phyloP scores from a whole-genome alignment of 2,797 vertebrate genomes.

The Enteromius viviparus region DNA sequence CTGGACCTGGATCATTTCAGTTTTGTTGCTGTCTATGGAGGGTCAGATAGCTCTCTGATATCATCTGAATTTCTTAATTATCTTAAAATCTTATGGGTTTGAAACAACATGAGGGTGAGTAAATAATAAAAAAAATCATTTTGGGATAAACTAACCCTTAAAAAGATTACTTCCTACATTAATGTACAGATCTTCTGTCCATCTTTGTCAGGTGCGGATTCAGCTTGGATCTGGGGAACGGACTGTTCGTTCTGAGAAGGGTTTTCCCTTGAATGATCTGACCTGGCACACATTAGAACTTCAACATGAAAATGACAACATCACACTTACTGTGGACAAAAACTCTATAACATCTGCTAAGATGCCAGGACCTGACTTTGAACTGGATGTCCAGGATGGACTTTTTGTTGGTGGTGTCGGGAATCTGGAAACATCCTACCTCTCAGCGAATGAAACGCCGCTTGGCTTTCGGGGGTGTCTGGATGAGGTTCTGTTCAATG shows the following conservation, averaged over 20 bases:
- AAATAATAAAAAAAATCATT: too few species aligned
- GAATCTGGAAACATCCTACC: slow-evolving; percentile 74
- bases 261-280: slow-evolving; percentile 79
- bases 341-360: slow-evolving; percentile 67
- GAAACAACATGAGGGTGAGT: too few species aligned
- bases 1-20: too few species aligned
- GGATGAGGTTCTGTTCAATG: slow-evolving; percentile 84
- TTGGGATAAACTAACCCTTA: too few species aligned
- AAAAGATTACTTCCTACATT: neutral
- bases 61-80: too few species aligned
- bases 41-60: too few species aligned
- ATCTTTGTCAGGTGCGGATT: slow-evolving; percentile 78
- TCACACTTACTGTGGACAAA: slow-evolving; percentile 81
- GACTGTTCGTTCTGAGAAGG: slow-evolving; percentile 76
- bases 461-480: slow-evolving; percentile 84
- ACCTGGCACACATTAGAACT: slow-evolving; percentile 86
- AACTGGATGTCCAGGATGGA: slow-evolving; percentile 80
- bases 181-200: slow-evolving; percentile 1
- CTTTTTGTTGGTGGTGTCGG: slow-evolving; percentile 80
- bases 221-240: slow-evolving; percentile 81
- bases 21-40: too few species aligned
- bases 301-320: slow-evolving; percentile 69
- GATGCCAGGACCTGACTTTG: slow-evolving; percentile 75
- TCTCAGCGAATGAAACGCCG: slow-evolving; percentile 55
- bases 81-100: too few species aligned